A percentile compares a stretch with the other conserved stretches of the same genome.
Conservation (phyloP, 2,113 vertebrate species). For the Spheniscus mendiculus region DNA sequence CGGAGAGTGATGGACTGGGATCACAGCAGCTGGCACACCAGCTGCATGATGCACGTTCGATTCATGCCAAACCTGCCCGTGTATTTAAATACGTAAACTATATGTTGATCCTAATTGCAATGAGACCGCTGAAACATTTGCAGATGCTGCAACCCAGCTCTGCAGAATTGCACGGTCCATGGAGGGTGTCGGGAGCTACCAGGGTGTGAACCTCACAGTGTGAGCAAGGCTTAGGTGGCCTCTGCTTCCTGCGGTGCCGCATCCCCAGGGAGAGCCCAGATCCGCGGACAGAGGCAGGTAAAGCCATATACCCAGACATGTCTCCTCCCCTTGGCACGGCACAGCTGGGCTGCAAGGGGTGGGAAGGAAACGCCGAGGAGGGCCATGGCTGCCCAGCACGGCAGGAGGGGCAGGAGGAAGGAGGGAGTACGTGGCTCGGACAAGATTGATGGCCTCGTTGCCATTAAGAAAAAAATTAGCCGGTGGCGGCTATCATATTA, state of each 20-base stretch:
- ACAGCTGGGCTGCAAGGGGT: not conserved
- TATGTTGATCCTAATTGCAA: not conserved
- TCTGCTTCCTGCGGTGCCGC: not conserved
- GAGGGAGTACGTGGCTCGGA: constrained; percentile 56
- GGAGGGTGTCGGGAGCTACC: fast-evolving
- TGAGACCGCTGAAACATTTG: not conserved
- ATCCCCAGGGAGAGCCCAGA: not conserved
- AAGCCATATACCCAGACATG: fast-evolving
- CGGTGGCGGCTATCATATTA: constrained; percentile 88
- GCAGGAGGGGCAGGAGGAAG: constrained; percentile 59
- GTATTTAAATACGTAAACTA: fast-evolving
- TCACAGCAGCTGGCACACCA: not conserved
- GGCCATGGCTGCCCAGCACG: not conserved
- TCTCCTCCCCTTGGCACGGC: not conserved
- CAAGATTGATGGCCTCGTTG: constrained; percentile 86
- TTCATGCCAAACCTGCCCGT: fast-evolving
- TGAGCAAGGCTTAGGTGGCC: not conserved
- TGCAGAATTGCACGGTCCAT: fast-evolving
- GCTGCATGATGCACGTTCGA: fast-evolving
- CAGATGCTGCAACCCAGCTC: not conserved
- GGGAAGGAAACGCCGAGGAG: not conserved
- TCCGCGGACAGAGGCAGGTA: fast-evolving
- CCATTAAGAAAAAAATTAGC: constrained; percentile 91
- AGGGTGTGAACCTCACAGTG: fast-evolving
- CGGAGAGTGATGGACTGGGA: fast-evolving